These are phyloP conservation scores for Aplocera efformata DNA, from an alignment of 2,888 invertebrate genomes.

Conservation along the genomic window DNA sequence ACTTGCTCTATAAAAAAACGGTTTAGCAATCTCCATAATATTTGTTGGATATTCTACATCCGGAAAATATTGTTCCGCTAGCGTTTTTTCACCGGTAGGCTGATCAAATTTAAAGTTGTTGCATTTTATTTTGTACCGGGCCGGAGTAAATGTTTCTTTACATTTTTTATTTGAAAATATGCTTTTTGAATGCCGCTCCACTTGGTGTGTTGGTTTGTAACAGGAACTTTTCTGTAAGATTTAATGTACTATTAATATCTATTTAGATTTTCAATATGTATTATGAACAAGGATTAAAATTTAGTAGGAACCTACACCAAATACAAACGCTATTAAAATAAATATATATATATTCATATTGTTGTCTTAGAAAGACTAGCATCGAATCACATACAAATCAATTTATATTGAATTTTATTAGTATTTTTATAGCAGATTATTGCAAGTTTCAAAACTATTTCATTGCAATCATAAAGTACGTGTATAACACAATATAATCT, in stretches of 20 bases:
- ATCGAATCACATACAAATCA: neutral
- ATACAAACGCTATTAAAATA: conserved; percentile 10
- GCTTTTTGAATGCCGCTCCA: conserved; percentile 19
- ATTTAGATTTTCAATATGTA: no score
- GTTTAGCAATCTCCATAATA: conserved; percentile 46
- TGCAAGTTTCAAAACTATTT: conserved; percentile 7
- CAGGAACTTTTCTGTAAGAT: conserved; percentile 31
- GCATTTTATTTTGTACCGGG: conserved; percentile 28
- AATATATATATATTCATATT: conserved; percentile 13
- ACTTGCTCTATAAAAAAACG: conserved; percentile 44
- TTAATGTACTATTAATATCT: neutral
- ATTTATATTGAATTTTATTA: neutral
- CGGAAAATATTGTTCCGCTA: conserved; percentile 38
- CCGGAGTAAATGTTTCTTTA: conserved; percentile 29
- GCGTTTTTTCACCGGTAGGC: conserved; percentile 11
- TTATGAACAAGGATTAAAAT: no score
- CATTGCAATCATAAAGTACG: conserved; percentile 1
- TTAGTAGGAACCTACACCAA: conserved; percentile 15
- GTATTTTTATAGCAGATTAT: conserved; percentile 16
- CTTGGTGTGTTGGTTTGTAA: conserved; percentile 25
- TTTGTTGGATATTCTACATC: conserved; percentile 44
- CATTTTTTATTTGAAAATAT: conserved; percentile 26
- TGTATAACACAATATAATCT: no score
- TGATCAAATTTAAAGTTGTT: conserved; percentile 26
- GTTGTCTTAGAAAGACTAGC: no score